These are phyloP conservation scores for Drosophila helvetica DNA, from an alignment of 2,888 invertebrate species.

Conservation along the genomic window DNA sequence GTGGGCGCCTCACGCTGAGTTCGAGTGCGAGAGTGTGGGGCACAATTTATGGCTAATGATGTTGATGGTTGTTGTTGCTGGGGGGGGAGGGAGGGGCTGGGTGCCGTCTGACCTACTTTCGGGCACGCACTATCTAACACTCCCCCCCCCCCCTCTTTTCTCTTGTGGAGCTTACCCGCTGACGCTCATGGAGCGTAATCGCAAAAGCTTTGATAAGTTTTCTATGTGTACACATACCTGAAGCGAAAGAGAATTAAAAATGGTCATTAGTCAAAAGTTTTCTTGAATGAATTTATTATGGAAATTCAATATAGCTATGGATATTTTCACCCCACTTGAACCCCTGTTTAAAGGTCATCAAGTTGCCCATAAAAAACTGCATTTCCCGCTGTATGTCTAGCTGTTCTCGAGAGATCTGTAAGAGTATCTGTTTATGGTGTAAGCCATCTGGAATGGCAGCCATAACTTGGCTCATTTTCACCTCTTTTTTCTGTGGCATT, in stretches of 20 bases:
- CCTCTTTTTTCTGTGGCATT: conserved; percentile 30
- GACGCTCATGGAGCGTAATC: conserved; percentile 28
- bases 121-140: conserved; percentile 41
- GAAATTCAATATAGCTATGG: neutral
- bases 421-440: neutral
- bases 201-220: conserved; percentile 32
- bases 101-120: conserved; percentile 45
- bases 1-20: conserved; percentile 8
- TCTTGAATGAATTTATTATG: neutral
- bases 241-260: conserved; percentile 23
- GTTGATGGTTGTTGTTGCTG: conserved; percentile 9
- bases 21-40: conserved; percentile 3
- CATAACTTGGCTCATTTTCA: conserved; percentile 43
- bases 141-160: conserved; percentile 14
- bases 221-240: conserved; percentile 37
- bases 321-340: neutral
- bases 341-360: neutral
- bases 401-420: neutral
- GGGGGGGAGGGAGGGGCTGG: conserved; percentile 2
- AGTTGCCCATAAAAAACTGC: neutral
- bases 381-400: neutral
- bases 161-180: conserved; percentile 32
- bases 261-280: conserved; percentile 5
- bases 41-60: conserved; percentile 21
- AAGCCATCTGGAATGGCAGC: neutral